A percentile compares a stretch with the other conserved stretches of the same genome.
These are phyloP conservation scores for Leptopilina syphax DNA, from an alignment of 2,888 invertebrate genomes.

Conservation along the genomic window DNA sequence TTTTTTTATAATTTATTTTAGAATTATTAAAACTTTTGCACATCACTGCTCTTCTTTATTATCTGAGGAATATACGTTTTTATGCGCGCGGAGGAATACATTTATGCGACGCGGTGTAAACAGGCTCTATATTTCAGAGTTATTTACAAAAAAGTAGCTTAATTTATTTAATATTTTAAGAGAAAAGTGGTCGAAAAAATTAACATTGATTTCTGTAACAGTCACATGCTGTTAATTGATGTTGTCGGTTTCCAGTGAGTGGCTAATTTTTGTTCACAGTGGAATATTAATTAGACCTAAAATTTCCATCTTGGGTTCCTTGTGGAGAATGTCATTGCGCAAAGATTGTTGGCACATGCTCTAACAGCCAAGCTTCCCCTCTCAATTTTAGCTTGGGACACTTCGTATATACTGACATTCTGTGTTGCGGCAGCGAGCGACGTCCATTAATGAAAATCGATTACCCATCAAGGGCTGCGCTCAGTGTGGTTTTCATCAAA, in stretches of 20 bases:
- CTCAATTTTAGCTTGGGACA: conserved; percentile 9
- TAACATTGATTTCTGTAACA: no score
- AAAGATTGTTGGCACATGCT: conserved; percentile 27
- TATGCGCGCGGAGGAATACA: no score
- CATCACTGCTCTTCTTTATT: no score
- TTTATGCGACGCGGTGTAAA: no score
- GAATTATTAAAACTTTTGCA: no score
- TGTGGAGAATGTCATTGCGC: conserved; percentile 14
- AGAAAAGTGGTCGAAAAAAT: no score
- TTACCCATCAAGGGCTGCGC: conserved; percentile 62
- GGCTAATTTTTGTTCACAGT: neutral
- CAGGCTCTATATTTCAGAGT: no score
- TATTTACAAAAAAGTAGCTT: no score
- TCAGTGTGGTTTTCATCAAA: conserved; percentile 28
- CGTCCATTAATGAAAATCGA: conserved; percentile 72
- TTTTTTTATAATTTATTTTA: no score
- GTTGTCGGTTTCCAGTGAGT: neutral
- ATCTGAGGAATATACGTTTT: no score
- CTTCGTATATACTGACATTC: conserved; percentile 6
- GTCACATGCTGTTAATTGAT: no score
- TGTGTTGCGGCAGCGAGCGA: conserved; percentile 50
- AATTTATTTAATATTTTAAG: no score
- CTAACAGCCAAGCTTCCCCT: neutral
- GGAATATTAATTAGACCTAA: conserved; percentile 32
- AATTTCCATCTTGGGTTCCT: conserved; percentile 26